phyloP scores from a whole-genome alignment of 2,113 vertebrate species.

The Platysteira castanea region DNA sequence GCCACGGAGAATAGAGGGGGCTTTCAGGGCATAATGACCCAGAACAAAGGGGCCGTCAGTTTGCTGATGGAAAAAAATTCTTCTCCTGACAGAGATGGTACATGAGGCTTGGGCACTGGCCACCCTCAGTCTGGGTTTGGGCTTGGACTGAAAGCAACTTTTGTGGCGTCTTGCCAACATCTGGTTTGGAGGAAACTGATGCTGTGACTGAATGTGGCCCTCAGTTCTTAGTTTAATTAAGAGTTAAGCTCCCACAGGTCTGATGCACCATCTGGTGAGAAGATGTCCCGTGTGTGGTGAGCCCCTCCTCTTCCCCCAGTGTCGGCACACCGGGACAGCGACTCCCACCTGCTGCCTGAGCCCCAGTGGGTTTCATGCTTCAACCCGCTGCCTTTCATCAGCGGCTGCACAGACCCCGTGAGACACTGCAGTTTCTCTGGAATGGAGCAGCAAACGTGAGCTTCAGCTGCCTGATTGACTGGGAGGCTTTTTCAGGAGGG shows the following conservation, averaged over 20 bases:
- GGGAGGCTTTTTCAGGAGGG: background rate
- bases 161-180: background rate
- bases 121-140: background rate
- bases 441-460: background rate
- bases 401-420: background rate
- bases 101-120: background rate
- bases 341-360: background rate
- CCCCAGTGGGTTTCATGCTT: background rate
- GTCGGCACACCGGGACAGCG: fast-evolving
- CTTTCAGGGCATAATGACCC: background rate
- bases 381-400: background rate
- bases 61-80: background rate
- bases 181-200: conserved; percentile 5
- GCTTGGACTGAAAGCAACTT: background rate
- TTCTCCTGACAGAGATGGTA: background rate
- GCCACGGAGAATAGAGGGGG: background rate
- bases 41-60: background rate
- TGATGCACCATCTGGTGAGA: conserved; percentile 31
- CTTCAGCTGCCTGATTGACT: background rate
- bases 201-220: background rate
- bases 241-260: conserved; percentile 3
- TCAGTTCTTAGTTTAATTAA: conserved; percentile 14
- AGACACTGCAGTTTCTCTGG: background rate
- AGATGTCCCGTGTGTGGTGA: background rate
- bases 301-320: background rate